Conservation (phyloP, 2,113 vertebrate species). For the Oplegnathus fasciatus region DNA sequence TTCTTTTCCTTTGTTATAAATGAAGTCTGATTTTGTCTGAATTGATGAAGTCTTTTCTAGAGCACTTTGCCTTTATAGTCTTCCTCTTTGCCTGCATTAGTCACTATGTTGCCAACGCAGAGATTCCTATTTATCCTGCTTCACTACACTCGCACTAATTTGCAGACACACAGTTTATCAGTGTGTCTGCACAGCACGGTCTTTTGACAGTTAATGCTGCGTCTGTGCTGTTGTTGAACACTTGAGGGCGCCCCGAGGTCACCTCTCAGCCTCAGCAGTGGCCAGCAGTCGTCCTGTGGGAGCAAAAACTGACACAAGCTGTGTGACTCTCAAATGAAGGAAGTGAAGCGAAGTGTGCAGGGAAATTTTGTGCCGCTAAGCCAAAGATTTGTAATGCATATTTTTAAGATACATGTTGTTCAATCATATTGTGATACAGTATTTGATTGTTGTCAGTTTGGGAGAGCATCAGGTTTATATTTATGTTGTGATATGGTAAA, state of each 20-base stretch:
- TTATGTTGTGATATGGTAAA: conserved; percentile 24
- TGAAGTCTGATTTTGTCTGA: conserved; percentile 37
- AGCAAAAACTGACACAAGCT: background rate
- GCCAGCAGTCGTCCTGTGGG: background rate
- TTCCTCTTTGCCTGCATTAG: conserved; percentile 28
- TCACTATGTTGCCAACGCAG: conserved; percentile 25
- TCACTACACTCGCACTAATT: conserved; percentile 18
- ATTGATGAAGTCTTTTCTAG: conserved; percentile 4
- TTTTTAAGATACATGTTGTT: conserved; percentile 35
- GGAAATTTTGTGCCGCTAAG: conserved; percentile 47
- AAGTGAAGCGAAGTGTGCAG: conserved; percentile 6
- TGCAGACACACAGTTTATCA: background rate
- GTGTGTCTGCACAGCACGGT: background rate
- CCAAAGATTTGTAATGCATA: conserved; percentile 66
- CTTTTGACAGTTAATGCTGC: background rate
- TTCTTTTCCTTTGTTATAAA: conserved; percentile 1
- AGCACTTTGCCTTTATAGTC: conserved; percentile 47
- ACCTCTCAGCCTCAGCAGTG: background rate
- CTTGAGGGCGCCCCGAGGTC: conserved; percentile 55
- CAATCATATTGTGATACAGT: conserved; percentile 31
- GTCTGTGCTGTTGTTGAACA: conserved; percentile 25
- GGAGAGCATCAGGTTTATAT: conserved; percentile 39
- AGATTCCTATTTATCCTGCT: conserved; percentile 19
- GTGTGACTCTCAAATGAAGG: conserved; percentile 48
- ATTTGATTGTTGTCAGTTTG: conserved; percentile 35